Conservation (phyloP, 2,797 vertebrate genomes). For the Pseudochirops cupreus region DNA sequence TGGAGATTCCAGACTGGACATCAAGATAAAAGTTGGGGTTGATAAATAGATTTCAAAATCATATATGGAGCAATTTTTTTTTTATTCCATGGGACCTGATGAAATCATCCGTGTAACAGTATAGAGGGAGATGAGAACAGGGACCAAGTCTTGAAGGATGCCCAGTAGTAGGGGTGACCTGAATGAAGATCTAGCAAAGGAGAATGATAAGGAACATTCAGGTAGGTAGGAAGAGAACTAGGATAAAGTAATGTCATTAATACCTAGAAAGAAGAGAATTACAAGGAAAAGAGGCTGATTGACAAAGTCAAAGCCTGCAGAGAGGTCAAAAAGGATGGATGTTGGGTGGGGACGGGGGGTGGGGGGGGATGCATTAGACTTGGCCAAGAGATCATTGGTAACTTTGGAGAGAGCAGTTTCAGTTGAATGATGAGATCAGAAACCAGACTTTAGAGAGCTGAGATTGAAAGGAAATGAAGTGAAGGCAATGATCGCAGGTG, state of each 20-base stretch:
- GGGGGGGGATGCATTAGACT: too few relatives aligned
- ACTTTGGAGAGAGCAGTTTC: not conserved
- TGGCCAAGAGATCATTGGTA: not conserved
- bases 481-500: not conserved
- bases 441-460: not conserved
- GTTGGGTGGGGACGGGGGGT: too few relatives aligned
- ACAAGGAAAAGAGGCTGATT: not conserved
- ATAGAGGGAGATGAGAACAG: not conserved
- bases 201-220: not conserved
- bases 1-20: not conserved
- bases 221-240: not conserved
- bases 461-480: not conserved
- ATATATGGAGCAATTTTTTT: not conserved
- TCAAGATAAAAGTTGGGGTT: not conserved
- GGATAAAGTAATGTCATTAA: not conserved
- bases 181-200: not conserved
- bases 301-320: not conserved
- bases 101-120: not conserved
- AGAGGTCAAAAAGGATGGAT: not conserved
- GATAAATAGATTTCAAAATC: not conserved
- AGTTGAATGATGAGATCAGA: not conserved
- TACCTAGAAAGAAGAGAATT: not conserved
- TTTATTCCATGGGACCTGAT: not conserved
- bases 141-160: not conserved
- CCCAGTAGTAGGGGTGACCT: not conserved